phyloP scores from a whole-genome alignment of 2,797 vertebrate genomes.

The Agapornis canus region DNA sequence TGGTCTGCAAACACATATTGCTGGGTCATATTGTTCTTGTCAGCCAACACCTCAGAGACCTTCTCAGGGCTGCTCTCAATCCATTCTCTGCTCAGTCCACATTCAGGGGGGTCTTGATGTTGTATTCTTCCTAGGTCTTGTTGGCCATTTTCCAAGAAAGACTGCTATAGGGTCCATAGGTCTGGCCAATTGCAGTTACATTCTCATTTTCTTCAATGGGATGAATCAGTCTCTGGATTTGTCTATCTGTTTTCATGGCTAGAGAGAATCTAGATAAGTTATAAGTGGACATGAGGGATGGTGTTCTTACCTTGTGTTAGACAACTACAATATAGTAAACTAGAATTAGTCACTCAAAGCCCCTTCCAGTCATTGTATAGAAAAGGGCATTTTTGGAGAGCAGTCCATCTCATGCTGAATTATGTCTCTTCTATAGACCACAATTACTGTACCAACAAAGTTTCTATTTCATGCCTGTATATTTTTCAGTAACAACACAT shows the following conservation, averaged over 20 bases:
- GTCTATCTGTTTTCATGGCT: background rate
- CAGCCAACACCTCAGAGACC: background rate
- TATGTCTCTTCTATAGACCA: background rate
- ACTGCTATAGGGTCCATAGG: background rate
- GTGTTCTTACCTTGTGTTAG: background rate
- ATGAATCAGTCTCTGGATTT: background rate
- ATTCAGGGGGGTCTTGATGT: background rate
- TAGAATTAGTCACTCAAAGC: background rate
- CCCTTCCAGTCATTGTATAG: background rate
- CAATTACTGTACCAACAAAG: background rate
- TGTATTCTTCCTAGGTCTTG: background rate
- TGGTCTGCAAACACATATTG: background rate
- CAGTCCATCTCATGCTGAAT: background rate
- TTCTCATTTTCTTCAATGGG: background rate
- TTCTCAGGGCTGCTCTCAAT: background rate
- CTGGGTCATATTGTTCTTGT: background rate
- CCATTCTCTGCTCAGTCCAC: background rate
- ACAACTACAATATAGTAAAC: background rate
- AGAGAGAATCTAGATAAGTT: background rate
- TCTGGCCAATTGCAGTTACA: background rate
- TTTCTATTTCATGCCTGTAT: background rate
- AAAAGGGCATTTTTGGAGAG: background rate
- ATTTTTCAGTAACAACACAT: background rate
- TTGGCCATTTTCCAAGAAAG: background rate
- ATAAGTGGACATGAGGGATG: background rate